These are phyloP conservation scores for Tetheella fluctuosa DNA, from an alignment of 2,888 invertebrate species.

Conservation along the genomic window DNA sequence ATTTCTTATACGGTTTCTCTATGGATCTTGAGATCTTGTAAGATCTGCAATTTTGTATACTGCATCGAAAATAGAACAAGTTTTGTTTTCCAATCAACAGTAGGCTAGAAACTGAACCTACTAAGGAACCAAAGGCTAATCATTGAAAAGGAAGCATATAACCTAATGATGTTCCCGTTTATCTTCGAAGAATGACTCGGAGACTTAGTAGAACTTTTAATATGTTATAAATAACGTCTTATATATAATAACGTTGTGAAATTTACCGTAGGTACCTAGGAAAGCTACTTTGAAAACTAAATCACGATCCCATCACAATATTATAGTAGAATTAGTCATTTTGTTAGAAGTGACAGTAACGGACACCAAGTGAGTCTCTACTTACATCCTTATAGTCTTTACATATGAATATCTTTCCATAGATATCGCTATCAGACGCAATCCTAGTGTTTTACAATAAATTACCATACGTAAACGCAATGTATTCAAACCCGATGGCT, in stretches of 20 bases:
- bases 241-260: too few relatives aligned
- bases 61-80: background rate
- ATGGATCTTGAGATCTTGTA: background rate
- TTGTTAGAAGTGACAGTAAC: background rate
- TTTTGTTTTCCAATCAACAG: background rate
- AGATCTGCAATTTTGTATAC: background rate
- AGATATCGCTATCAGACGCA: background rate
- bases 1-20: background rate
- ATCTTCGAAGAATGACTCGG: background rate
- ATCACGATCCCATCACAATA: background rate
- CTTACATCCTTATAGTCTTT: too few relatives aligned
- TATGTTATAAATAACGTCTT: too few relatives aligned
- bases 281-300: background rate
- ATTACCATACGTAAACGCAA: conserved; percentile 11
- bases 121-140: too few relatives aligned
- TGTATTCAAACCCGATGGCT: conserved; percentile 29
- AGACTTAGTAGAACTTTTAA: too few relatives aligned
- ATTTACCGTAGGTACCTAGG: too few relatives aligned
- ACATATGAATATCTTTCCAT: background rate
- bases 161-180: background rate
- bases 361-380: background rate
- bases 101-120: too few relatives aligned
- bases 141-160: too few relatives aligned
- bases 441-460: conserved; percentile 3
- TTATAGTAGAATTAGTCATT: background rate